Conservation (phyloP, 35 echinoderm and acorn worm species). For the Hemicentrotus pulcherrimus region DNA sequence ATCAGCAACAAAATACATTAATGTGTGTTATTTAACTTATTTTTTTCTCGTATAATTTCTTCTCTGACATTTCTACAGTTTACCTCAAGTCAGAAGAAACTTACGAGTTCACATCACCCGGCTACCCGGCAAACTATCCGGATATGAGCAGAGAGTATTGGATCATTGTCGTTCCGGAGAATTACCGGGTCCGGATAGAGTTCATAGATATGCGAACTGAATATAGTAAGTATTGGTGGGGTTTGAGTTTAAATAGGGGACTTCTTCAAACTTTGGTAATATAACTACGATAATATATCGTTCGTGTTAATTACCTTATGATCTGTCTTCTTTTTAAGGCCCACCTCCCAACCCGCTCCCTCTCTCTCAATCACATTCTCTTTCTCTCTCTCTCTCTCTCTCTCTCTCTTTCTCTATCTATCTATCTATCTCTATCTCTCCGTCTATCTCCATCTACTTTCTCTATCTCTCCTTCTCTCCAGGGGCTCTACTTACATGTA, state of each 20-base stretch:
- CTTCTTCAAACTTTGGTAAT: too few relatives aligned
- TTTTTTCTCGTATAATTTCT: too few relatives aligned
- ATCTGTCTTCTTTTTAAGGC: not conserved
- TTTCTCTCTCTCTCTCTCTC: not conserved
- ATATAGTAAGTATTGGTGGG: not conserved
- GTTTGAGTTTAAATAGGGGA: not conserved
- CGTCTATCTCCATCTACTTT: too few relatives aligned
- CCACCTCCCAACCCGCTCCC: not conserved
- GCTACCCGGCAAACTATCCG: not conserved
- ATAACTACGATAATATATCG: not conserved
- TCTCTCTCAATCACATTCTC: not conserved
- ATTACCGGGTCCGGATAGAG: constrained; percentile 9
- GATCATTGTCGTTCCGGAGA: not conserved
- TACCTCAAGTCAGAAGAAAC: constrained; percentile 6
- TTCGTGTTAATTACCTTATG: not conserved
- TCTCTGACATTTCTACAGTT: not conserved
- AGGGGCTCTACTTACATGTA: too few relatives aligned
- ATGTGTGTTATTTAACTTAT: too few relatives aligned
- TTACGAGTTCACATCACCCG: not conserved
- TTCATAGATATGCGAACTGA: constrained; percentile 30
- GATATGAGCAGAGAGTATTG: constrained; percentile 25
- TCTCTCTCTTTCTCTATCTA: not conserved
- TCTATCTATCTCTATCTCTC: too few relatives aligned
- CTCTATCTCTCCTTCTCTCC: too few relatives aligned
- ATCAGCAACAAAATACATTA: too few relatives aligned